Conservation (phyloP, 2,888 invertebrate genomes). For the Meliscaeva auricollis region DNA sequence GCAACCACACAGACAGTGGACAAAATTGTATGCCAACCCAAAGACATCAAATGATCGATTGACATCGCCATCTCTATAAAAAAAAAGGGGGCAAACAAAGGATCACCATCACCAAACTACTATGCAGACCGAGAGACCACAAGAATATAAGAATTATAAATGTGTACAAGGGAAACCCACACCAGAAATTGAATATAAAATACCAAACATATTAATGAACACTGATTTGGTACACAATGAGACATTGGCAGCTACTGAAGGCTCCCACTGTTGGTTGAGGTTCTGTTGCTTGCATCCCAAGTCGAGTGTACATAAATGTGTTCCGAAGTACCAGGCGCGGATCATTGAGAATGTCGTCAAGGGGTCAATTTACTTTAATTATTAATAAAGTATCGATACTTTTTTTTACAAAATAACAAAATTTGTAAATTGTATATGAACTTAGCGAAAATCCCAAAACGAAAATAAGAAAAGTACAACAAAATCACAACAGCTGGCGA, state of each 20-base stretch:
- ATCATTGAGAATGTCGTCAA: too few species aligned
- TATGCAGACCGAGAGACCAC: conserved; percentile 13
- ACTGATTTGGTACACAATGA: conserved; percentile 74
- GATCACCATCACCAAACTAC: conserved; percentile 44
- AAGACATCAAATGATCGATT: conserved; percentile 70
- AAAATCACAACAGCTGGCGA: too few species aligned
- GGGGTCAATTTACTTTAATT: too few species aligned
- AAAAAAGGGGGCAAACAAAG: conserved; percentile 50
- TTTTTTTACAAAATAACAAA: too few species aligned
- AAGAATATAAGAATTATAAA: conserved; percentile 1
- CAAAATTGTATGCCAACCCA: conserved; percentile 23
- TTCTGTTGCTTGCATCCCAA: not conserved
- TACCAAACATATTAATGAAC: conserved; percentile 75
- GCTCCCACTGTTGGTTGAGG: conserved; percentile 63
- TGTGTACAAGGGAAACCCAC: conserved; percentile 12
- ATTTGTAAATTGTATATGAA: too few species aligned
- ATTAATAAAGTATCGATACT: too few species aligned
- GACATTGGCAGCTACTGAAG: conserved; percentile 76
- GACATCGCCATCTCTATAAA: conserved; percentile 45
- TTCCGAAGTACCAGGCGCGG: not conserved
- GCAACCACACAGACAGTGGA: conserved; percentile 33
- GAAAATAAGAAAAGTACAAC: too few species aligned
- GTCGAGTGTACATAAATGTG: not conserved
- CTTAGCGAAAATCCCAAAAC: too few species aligned
- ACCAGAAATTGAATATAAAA: conserved; percentile 53